phyloP scores from a whole-genome alignment of 2,888 invertebrate species.

The Drosophila histrio region DNA sequence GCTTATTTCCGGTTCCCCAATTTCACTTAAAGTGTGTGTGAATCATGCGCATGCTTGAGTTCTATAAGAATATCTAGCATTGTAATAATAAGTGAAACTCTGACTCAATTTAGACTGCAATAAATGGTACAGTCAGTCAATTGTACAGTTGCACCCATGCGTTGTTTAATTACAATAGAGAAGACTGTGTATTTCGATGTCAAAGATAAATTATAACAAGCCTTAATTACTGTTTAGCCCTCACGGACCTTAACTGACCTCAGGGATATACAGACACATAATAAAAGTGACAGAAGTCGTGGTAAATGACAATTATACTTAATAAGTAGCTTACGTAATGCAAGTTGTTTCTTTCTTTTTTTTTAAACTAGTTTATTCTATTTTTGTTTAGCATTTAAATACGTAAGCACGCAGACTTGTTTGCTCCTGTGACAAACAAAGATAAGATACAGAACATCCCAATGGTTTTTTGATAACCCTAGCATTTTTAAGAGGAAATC shows the following conservation, averaged over 20 bases:
- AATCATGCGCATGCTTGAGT: not conserved
- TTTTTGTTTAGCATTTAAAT: constrained; percentile 2
- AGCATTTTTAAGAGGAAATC: not conserved
- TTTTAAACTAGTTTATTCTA: constrained; percentile 20
- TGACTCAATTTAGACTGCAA: constrained; percentile 17
- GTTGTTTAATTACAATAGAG: constrained; percentile 61
- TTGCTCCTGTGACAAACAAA: constrained; percentile 4
- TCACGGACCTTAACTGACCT: constrained; percentile 24
- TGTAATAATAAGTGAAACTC: not conserved
- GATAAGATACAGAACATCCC: constrained; percentile 41
- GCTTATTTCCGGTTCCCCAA: not conserved
- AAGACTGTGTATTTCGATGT: constrained; percentile 52
- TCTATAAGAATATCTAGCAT: not conserved
- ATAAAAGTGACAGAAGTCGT: constrained; percentile 14
- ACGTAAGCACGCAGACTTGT: not conserved
- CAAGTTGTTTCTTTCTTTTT: constrained; percentile 6
- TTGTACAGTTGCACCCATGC: constrained; percentile 11
- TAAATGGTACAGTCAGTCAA: constrained; percentile 11
- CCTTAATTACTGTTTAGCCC: constrained; percentile 59
- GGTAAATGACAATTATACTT: constrained; percentile 54
- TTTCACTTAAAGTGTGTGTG: not conserved
- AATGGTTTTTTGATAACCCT: not conserved
- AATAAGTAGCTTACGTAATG: constrained; percentile 71
- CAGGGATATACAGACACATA: constrained; percentile 24
- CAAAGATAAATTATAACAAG: constrained; percentile 51